Base-by-base conservation (phyloP, 2,888 invertebrate species). In the Stomorhina lunata region DNA sequence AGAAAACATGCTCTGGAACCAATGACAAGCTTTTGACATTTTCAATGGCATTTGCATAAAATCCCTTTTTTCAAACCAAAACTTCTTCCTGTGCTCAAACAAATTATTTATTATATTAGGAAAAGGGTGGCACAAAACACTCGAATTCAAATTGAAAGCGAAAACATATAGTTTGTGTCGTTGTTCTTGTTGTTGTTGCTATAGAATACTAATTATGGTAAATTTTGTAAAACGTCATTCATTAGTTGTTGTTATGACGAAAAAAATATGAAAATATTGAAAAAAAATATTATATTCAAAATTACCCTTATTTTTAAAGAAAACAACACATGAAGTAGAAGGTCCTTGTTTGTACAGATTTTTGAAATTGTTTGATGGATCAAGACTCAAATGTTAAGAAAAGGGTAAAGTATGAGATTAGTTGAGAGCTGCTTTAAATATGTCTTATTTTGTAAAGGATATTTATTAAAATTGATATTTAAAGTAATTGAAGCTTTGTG, bases 11-110 rank as follows among this genome's bases (percentile, higher is more conserved):
- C 27, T 43, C 22, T n/a, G n/a, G 25, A 59, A 68, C 75, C 75
- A 82, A 72, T 82, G 79, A 82, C 75, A 79, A 37, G 45, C 66
- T 76, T 79, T 79, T 82, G 82, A 82, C 82, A 79, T 82, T 61
- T 68, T 82, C 79, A 76, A 82, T 66, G 32, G 69, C 45, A 72
- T 82, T 82, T 79, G 79, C 66, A 66, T 80, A 79, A 61, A 80
- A 50, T 71, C 79, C 71, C 40, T 72, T 75, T 43, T 43, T n/a
- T 6, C 57, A 55, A 32, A 69, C 37, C 5, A 50, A 12, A n/a
- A 10, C 32, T 37, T 37, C 5, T 37, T 0, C 45, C 40, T 20
- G n/a, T 61, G 1, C 29, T 12, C n/a, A n/a, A n/a, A n/a, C n/a
- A n/a, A n/a, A 2, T 12, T 32, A 9, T 40, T 55, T 10, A 32